Evolutionary conservation across 1,140 invertebrate species (phyloP), one percentile per base, ranked within the genome.

Genomic region (Tetramorium alpestre): DNA sequence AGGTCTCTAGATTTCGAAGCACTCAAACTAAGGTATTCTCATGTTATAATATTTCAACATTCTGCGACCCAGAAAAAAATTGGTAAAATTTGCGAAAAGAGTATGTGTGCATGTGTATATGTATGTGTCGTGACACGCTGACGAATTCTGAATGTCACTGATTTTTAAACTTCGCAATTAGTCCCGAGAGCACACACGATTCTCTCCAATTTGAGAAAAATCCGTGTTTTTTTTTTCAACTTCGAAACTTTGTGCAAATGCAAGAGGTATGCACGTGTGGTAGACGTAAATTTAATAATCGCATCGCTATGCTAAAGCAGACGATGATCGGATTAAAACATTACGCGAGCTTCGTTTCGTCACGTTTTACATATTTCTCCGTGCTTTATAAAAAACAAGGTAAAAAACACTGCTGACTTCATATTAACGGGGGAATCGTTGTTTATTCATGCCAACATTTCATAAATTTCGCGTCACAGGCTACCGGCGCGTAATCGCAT

Each of bases 341-440:
- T 84, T 84, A 73, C 69, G 54, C 69, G 54, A 73, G 80, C 80
- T 73, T 84, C 80, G 80, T 84, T 84, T 75, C 80, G 56, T n/a
- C 69, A 54, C 67, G 69, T 73, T 84, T 69, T 84, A 75, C 69
- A 84, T 62, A 60, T 75, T 38, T 82, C 80, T 60, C 51, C 54
- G 6, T n/a, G 54, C 33, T 82, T 60, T 38, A 47, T 16, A 69
- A 84, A 80, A 82, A 82, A 58, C 51, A 56, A 73, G 54, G 22
- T 73, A 60, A 73, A 82, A 82, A 73, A 73, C 54, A 58, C 54
- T 60, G 18, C 69, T 25, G 54, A 81, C 78, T 72, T 84, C 44
- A 47, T 60, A 75, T 84, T 84, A 84, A 84, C 69, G 44, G 33
- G 16, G 1, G 64, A 18, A 73, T 73, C 69, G 41, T 84, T 84